A percentile compares a stretch with the other conserved stretches of the same genome.
Evolutionary conservation across 2,113 vertebrate genomes (phyloP).

Genomic region (Mesoclemmys tuberculata): DNA sequence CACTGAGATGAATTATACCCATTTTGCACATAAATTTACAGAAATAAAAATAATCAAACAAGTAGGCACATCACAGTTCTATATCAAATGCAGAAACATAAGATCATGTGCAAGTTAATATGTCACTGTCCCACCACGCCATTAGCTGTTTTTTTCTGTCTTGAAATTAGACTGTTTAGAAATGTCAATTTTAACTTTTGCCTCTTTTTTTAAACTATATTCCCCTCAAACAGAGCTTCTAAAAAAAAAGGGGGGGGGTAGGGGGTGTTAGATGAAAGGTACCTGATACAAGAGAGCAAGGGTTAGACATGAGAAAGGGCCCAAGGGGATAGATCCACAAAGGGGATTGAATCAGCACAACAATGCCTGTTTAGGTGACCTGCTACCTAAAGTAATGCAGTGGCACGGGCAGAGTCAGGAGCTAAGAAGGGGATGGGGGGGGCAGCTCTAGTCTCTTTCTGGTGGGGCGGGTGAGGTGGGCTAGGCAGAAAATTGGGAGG

Average conservation of each 20-base stretch:
- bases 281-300: background rate
- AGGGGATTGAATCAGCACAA: background rate
- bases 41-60: background rate
- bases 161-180: background rate
- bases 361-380: no score
- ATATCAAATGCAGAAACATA: background rate
- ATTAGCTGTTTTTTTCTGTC: background rate
- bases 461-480: no score
- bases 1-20: background rate
- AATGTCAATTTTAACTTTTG: background rate
- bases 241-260: background rate
- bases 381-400: no score
- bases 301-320: background rate
- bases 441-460: no score
- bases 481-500: no score
- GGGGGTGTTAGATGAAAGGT: background rate
- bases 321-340: background rate
- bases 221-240: background rate
- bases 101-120: background rate
- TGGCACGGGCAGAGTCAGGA: no score
- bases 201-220: background rate
- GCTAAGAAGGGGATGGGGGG: no score
- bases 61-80: background rate
- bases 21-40: background rate
- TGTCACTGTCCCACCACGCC: background rate